A percentile compares a stretch with the other conserved stretches of the same genome.
Conservation (phyloP, 2,888 invertebrate species). For the Elysia crispata region DNA sequence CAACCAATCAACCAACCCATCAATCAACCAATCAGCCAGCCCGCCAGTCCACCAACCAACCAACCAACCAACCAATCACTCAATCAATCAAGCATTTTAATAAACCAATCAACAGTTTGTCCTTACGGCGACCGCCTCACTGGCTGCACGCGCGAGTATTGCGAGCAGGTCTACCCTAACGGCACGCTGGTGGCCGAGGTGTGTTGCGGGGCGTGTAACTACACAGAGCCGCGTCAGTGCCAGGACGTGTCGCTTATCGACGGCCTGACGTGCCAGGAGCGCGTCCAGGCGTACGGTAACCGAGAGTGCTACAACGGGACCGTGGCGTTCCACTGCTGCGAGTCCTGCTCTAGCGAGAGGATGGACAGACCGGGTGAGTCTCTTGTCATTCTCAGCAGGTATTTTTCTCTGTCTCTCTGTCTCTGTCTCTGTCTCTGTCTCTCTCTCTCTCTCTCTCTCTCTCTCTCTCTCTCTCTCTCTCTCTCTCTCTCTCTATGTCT, state of each 20-base stretch:
- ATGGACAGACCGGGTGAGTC: neutral
- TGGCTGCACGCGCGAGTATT: neutral
- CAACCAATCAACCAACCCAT: no score
- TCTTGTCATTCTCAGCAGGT: no score
- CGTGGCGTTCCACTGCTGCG: constrained; percentile 1
- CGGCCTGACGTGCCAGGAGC: neutral
- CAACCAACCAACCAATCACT: no score
- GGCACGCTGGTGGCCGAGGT: neutral
- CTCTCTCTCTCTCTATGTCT: no score
- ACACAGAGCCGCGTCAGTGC: neutral
- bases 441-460: no score
- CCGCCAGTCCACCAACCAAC: no score
- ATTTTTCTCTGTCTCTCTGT: no score
- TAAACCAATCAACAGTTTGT: neutral
- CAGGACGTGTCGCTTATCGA: constrained; percentile 1
- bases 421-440: no score
- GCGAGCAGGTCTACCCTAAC: neutral
- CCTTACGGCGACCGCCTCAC: neutral
- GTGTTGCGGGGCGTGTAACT: constrained; percentile 14
- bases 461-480: no score
- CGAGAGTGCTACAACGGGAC: neutral
- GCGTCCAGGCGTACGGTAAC: neutral
- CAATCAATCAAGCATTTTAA: no score
- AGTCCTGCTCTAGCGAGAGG: neutral
- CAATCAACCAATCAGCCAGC: no score